These are phyloP conservation scores for Synergus laeviventris DNA, from an alignment of 2,888 invertebrate genomes.

Conservation along the genomic window DNA sequence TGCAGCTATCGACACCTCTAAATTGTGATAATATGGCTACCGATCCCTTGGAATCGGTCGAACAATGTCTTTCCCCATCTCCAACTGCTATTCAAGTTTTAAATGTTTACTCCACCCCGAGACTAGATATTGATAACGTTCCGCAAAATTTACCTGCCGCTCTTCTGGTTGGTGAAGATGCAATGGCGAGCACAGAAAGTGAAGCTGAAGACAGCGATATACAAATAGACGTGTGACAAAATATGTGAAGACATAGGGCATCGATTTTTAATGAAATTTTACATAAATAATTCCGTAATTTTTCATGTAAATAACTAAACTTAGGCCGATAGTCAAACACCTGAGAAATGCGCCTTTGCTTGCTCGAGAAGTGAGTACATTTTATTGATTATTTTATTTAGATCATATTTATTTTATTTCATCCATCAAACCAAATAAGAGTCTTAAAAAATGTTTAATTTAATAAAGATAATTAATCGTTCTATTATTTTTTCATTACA, in stretches of 20 bases:
- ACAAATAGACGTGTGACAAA: constrained; percentile 75
- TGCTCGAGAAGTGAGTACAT: constrained; percentile 21
- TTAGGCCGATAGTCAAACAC: background rate
- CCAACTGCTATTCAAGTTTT: constrained; percentile 74
- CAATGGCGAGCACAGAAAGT: constrained; percentile 74
- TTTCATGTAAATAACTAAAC: constrained; percentile 31
- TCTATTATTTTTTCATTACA: background rate
- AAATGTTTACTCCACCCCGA: constrained; percentile 74
- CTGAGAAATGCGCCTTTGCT: constrained; percentile 37
- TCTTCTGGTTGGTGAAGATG: constrained; percentile 75
- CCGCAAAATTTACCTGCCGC: constrained; percentile 75
- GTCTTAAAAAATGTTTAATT: background rate
- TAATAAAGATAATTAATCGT: background rate
- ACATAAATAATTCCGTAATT: constrained; percentile 39
- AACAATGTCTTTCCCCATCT: constrained; percentile 72
- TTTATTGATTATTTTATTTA: background rate
- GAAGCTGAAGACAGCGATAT: constrained; percentile 76
- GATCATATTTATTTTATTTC: background rate
- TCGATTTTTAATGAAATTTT: constrained; percentile 33
- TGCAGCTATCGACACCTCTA: constrained; percentile 74
- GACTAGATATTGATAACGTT: constrained; percentile 74
- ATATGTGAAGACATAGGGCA: constrained; percentile 55
- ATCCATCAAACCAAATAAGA: background rate
- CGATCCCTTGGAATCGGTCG: constrained; percentile 71
- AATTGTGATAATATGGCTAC: constrained; percentile 67